Conservation (phyloP, 1,140 invertebrate species). For the Rhyacophila brunnea region DNA sequence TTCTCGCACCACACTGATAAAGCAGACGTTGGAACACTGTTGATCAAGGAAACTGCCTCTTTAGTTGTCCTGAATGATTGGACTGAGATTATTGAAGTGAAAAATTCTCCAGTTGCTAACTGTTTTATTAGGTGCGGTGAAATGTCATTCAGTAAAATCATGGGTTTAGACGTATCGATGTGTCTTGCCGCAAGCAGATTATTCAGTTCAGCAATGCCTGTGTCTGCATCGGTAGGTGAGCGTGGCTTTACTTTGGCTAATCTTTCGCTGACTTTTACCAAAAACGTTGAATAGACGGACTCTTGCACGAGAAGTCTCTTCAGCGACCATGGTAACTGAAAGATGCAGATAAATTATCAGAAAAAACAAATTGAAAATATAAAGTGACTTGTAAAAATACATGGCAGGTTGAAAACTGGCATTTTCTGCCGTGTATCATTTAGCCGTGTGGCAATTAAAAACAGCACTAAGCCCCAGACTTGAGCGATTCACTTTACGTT, state of each 20-base stretch:
- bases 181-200: not conserved
- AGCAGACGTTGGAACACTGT: slow-evolving; percentile 54
- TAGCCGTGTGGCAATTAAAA: not conserved
- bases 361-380: slow-evolving; percentile 3
- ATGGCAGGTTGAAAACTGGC: not conserved
- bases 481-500: not conserved
- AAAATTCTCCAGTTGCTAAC: slow-evolving; percentile 37
- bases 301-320: slow-evolving; percentile 58
- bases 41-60: slow-evolving; percentile 58
- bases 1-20: slow-evolving; percentile 61
- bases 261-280: slow-evolving; percentile 44
- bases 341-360: slow-evolving; percentile 11
- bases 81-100: slow-evolving; percentile 48
- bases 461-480: not conserved
- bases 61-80: slow-evolving; percentile 61
- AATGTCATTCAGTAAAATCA: slow-evolving; percentile 22
- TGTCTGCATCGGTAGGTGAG: not conserved
- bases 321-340: slow-evolving; percentile 56
- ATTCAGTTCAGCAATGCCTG: slow-evolving; percentile 12
- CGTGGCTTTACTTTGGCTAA: slow-evolving; percentile 9
- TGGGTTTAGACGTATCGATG: slow-evolving; percentile 9
- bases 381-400: not conserved
- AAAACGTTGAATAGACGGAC: slow-evolving; percentile 51
- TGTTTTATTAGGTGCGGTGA: slow-evolving; percentile 22
- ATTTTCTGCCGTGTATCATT: not conserved